These are phyloP conservation scores for Zophobas morio DNA, from an alignment of 1,140 invertebrate genomes.

Conservation along the genomic window DNA sequence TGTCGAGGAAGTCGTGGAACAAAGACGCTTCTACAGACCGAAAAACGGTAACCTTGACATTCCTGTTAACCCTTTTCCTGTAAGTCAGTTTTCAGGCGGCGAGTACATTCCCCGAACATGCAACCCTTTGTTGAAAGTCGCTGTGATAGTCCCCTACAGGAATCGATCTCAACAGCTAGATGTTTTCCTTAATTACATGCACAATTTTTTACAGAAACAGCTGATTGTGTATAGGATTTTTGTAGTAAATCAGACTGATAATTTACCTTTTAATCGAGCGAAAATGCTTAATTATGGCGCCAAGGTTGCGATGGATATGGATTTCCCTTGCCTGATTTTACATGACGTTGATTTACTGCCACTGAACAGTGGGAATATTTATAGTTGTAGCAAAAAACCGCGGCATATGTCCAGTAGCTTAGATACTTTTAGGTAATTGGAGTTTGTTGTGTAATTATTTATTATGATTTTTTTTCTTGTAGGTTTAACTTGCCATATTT, in stretches of 20 bases:
- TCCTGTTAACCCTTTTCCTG: not conserved
- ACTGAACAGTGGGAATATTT: slow-evolving; percentile 90
- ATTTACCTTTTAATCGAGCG: slow-evolving; percentile 90
- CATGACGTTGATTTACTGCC: slow-evolving; percentile 97
- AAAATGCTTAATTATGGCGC: slow-evolving; percentile 96
- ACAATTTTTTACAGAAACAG: slow-evolving; percentile 90
- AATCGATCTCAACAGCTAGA: slow-evolving; percentile 86
- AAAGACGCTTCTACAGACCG: slow-evolving; percentile 44
- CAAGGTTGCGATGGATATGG: slow-evolving; percentile 78
- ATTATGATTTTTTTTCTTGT: slow-evolving; percentile 53
- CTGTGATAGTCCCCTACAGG: slow-evolving; percentile 91
- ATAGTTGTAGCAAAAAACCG: slow-evolving; percentile 89
- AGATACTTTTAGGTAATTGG: slow-evolving; percentile 81
- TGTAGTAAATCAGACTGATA: slow-evolving; percentile 89
- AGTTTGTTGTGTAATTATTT: slow-evolving; percentile 26
- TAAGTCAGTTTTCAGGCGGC: slow-evolving; percentile 73
- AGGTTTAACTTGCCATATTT: slow-evolving; percentile 85
- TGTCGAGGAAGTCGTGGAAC: slow-evolving; percentile 50
- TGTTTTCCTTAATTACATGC: slow-evolving; percentile 89
- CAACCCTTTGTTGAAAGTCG: slow-evolving; percentile 82
- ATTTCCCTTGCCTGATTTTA: slow-evolving; percentile 92
- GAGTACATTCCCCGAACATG: slow-evolving; percentile 82
- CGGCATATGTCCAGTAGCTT: slow-evolving; percentile 94
- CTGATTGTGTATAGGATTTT: slow-evolving; percentile 87
- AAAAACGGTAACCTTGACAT: slow-evolving; percentile 44